These are phyloP conservation scores for Nomada ferruginata DNA, from an alignment of 2,888 invertebrate species.

Conservation along the genomic window DNA sequence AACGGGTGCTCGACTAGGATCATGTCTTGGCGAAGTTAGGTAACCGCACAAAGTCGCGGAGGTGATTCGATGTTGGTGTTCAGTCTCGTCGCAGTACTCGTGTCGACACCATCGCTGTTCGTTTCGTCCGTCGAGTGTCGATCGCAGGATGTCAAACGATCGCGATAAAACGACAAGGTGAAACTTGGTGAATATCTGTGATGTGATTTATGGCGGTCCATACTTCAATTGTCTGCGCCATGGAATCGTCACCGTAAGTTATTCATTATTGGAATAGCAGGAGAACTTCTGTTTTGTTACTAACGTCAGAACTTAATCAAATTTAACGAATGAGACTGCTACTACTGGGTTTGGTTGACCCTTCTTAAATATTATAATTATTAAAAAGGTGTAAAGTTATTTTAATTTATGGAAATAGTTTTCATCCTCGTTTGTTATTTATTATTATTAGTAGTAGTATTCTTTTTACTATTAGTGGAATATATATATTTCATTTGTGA, in stretches of 20 bases:
- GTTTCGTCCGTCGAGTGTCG: constrained; percentile 12
- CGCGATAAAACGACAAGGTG: constrained; percentile 25
- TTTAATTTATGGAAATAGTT: too few relatives aligned
- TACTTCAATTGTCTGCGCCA: not conserved
- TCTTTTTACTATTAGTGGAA: too few relatives aligned
- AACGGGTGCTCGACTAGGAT: constrained; percentile 26
- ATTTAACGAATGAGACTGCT: too few relatives aligned
- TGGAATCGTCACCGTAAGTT: constrained; percentile 42
- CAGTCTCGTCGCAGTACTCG: constrained; percentile 55
- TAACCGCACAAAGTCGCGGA: constrained; percentile 51
- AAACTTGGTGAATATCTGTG: constrained; percentile 39
- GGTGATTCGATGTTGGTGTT: constrained; percentile 32
- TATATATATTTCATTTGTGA: too few relatives aligned
- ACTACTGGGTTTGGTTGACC: too few relatives aligned
- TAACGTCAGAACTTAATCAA: too few relatives aligned
- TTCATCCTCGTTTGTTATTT: too few relatives aligned
- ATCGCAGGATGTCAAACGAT: constrained; percentile 30
- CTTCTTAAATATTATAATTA: too few relatives aligned
- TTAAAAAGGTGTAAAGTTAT: too few relatives aligned
- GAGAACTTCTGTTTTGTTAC: too few relatives aligned
- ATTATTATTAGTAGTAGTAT: too few relatives aligned
- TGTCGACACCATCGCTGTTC: constrained; percentile 41
- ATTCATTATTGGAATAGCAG: not conserved
- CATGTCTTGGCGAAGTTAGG: constrained; percentile 59
- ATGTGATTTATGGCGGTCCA: constrained; percentile 31